phyloP scores from a whole-genome alignment of 2,797 vertebrate genomes.

The Tapera naevia region DNA sequence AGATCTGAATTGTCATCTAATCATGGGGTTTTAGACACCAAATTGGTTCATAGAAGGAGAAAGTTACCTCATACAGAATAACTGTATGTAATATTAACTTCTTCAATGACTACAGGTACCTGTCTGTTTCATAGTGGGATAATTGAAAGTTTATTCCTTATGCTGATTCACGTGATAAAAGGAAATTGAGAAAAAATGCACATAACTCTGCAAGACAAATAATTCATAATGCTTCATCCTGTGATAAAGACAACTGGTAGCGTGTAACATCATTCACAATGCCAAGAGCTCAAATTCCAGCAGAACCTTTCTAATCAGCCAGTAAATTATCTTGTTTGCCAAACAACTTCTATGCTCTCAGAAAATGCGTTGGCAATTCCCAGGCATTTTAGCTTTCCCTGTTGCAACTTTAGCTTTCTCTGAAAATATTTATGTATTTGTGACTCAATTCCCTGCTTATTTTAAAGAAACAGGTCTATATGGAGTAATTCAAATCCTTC shows the following conservation, averaged over 20 bases:
- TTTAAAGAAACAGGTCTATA: not conserved
- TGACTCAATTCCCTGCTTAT: not conserved
- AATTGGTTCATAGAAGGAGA: not conserved
- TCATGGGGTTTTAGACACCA: not conserved
- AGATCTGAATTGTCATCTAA: not conserved
- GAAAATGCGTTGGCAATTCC: not conserved
- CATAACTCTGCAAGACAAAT: not conserved
- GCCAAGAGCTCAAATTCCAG: not conserved
- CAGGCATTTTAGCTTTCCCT: not conserved
- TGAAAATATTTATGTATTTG: not conserved
- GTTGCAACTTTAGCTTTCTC: not conserved
- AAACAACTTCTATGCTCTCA: not conserved
- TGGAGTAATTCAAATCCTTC: not conserved
- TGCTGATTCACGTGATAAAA: not conserved
- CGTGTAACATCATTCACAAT: not conserved
- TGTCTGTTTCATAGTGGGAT: not conserved
- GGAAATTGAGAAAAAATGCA: not conserved
- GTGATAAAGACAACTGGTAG: not conserved
- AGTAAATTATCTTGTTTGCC: not conserved
- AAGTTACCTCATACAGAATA: not conserved
- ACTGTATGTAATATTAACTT: not conserved
- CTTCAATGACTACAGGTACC: not conserved
- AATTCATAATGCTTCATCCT: not conserved
- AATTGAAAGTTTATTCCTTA: not conserved
- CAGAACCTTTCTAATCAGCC: not conserved